Conservation (phyloP, 2,113 vertebrate species). For the Atractosteus spatula region DNA sequence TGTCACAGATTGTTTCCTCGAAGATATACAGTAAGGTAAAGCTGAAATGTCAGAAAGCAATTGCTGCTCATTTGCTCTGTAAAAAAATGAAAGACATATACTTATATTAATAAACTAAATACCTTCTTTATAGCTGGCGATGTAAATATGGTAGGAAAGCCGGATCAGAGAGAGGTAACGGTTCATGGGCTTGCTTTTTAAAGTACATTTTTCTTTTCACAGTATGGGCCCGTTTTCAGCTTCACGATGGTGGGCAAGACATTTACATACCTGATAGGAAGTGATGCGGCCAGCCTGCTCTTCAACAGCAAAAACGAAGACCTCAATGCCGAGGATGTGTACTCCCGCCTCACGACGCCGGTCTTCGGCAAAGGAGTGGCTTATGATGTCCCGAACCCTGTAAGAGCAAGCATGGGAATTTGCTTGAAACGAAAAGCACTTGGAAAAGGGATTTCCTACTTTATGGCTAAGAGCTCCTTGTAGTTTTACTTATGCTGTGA, state of each 20-base stretch:
- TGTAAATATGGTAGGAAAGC: too few species aligned
- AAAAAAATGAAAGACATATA: too few species aligned
- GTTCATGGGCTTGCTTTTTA: too few species aligned
- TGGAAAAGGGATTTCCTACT: too few species aligned
- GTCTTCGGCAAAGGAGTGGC: constrained; percentile 96
- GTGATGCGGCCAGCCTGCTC: constrained; percentile 86
- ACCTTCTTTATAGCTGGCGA: too few species aligned
- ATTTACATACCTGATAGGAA: constrained; percentile 92
- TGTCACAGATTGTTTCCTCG: too few species aligned
- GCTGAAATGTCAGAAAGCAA: too few species aligned
- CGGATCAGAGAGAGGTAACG: too few species aligned
- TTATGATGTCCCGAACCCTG: constrained; percentile 87
- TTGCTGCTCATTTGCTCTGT: too few species aligned
- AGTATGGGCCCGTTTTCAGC: constrained; percentile 96
- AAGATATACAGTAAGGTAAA: too few species aligned
- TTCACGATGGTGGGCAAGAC: constrained; percentile 98
- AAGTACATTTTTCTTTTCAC: constrained; percentile 7
- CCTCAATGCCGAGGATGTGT: constrained; percentile 93
- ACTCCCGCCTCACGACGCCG: constrained; percentile 86
- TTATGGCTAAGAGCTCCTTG: not conserved
- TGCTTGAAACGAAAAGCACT: too few species aligned
- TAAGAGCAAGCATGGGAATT: constrained; percentile 50
- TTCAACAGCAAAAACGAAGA: constrained; percentile 98
- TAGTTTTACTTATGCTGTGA: not conserved
- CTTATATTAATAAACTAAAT: too few species aligned